A percentile compares a stretch with the other conserved stretches of the same genome.
phyloP scores from a whole-genome alignment of 2,888 invertebrate species.

The Neocrepidodera transversa region DNA sequence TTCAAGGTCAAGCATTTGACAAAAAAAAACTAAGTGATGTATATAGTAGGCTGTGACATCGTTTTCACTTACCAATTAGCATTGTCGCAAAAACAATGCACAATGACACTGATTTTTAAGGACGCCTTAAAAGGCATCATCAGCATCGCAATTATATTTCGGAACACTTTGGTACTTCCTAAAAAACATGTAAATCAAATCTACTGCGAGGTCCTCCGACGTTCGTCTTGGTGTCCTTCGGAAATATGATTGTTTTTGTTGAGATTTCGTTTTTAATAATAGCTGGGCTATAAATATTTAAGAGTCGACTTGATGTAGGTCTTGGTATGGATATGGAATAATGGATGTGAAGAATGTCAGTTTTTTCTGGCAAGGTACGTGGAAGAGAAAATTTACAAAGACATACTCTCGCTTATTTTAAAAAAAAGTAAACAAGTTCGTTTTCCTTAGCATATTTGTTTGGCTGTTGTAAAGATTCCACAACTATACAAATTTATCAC shows the following conservation, averaged over 20 bases:
- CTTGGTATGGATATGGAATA: neutral
- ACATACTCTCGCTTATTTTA: no score
- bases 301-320: constrained; percentile 1
- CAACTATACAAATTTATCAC: no score
- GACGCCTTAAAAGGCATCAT: neutral
- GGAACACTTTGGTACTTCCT: neutral
- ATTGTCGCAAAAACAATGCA: constrained; percentile 8
- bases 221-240: neutral
- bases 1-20: constrained; percentile 22
- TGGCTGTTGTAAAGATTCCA: no score
- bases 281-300: neutral
- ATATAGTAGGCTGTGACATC: constrained; percentile 33
- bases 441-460: no score
- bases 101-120: constrained; percentile 8
- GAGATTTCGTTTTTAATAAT: neutral
- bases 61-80: constrained; percentile 38
- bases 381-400: no score
- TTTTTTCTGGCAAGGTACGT: neutral
- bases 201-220: neutral
- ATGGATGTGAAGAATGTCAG: neutral
- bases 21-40: constrained; percentile 10
- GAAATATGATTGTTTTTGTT: neutral
- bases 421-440: no score
- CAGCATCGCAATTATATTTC: constrained; percentile 10
- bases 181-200: neutral